Evolutionary conservation across 2,888 invertebrate species (phyloP), one percentile per base, ranked within the genome.

Genomic region (Latrodectus elegans): DNA sequence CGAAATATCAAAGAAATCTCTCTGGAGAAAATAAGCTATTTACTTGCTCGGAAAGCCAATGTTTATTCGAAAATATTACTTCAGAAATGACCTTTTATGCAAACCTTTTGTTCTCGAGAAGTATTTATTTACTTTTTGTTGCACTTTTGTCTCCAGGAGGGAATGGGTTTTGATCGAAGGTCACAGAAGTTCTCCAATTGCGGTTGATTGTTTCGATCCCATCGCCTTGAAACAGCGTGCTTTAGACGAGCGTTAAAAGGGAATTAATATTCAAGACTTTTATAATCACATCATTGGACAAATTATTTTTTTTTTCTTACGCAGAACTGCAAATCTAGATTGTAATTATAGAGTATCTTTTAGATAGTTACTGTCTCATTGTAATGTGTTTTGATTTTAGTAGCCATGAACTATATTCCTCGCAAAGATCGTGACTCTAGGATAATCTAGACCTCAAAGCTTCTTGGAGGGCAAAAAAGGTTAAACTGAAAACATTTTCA

Each of bases 221-320:
- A 17, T 82, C 55, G 75, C 76, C 83, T 83, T 81, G 81, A 74
- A 80, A 68, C 53, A 22, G 51, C 53, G 74, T 52, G 26, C 26
- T 74, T 67, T 70, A 49, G 60, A 53, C 68, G 17, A n/a, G 49
- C 38, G 55, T 51, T 52, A 65, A 81, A 55, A 70, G 64, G 22
- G 80, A 85, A 85, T 85, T 85, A 85, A 85, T 85, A 85, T 80
- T 80, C 85, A 80, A 22, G 60, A 80, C 70, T 76, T 85, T 75
- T 80, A 74, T 79, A 76, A 80, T 80, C 85, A 70, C 85, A 85
- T 85, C 85, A 73, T 52, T 8, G 17, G 75, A 52, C 49, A 70
- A 53, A 52, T 83, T 82, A 55, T 55, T 55, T 55, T 55, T 55
- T 55, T 55, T 55, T 14, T 55, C 55, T 22, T 22, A 22, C 22